Percentiles rank a stretch among this genome's conserved stretches.
Conservation (phyloP, 2,113 vertebrate species). For the Procavia capensis region DNA sequence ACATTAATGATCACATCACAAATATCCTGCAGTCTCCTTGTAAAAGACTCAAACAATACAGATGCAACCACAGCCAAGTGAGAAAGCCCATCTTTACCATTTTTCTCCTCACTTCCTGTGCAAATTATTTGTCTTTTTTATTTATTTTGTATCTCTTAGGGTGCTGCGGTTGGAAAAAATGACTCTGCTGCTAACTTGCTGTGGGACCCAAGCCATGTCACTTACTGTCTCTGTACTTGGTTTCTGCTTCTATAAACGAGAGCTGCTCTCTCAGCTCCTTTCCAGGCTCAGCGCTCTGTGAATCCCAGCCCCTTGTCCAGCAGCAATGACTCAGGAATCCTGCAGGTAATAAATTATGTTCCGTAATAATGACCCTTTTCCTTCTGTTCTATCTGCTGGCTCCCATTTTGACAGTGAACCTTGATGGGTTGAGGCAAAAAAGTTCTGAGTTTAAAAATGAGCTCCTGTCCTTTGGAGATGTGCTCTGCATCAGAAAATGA, state of each 20-base stretch:
- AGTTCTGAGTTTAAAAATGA: background rate
- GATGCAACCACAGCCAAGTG: background rate
- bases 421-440: background rate
- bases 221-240: background rate
- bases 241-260: background rate
- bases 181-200: background rate
- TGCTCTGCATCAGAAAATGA: background rate
- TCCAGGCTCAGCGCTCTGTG: background rate
- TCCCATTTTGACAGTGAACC: slow-evolving; percentile 16
- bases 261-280: background rate
- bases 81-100: background rate
- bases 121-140: background rate
- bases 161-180: background rate
- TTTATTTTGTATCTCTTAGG: background rate
- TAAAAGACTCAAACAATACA: background rate
- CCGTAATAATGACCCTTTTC: background rate
- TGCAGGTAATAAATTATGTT: slow-evolving; percentile 44
- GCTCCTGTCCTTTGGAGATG: background rate
- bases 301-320: background rate
- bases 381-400: background rate
- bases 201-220: background rate
- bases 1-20: background rate
- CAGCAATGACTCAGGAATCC: background rate
- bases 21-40: background rate
- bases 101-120: background rate